Evolutionary conservation across 1,140 invertebrate genomes (phyloP), one percentile per base, ranked within the genome.

Genomic region (Plutomurus gul): DNA sequence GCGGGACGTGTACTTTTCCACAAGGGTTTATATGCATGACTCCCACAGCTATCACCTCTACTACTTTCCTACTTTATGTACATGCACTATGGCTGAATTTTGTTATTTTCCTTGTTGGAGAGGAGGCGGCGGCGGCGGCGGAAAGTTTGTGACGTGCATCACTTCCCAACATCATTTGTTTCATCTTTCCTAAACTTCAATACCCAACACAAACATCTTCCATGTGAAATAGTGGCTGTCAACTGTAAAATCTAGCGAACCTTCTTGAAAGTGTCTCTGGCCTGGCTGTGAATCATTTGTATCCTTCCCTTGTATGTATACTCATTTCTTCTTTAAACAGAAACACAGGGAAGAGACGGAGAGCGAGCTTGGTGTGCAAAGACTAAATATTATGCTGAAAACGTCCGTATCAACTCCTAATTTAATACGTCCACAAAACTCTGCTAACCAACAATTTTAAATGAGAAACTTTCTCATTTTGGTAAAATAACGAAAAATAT

Each of bases 401-500:
- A 65, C 56, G 30, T 33, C 56, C 11, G 56, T 65, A 65, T 65
- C 56, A 65, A 65, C 30, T 65, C 27, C n/a, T 25, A 65, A 65
- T 65, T 65, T 33, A 30, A 65, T 65, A 25, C 56, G 27, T 65
- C 16, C 56, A 33, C 27, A 65, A 65, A 65, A 65, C 56, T 65
- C 11, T 18, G 27, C 56, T 65, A 13, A n/a, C 56, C 27, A 65
- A 65, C 27, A 33, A 65, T 65, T 27, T 65, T 30, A 25, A 65
- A 65, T 65, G 56, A 25, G 36, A 65, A 65, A 65, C 56, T 65
- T 65, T 65, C 56, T 65, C 56, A 65, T 65, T 65, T 65, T 65
- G 27, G 30, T 30, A 65, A 65, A 65, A 65, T 33, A 30, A 65
- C 56, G n/a, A 65, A 65, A 65, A 65, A 65, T 65, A 51, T 36